Conservation (phyloP, 2,888 invertebrate genomes). For the Xanthostigma xanthostigma region DNA sequence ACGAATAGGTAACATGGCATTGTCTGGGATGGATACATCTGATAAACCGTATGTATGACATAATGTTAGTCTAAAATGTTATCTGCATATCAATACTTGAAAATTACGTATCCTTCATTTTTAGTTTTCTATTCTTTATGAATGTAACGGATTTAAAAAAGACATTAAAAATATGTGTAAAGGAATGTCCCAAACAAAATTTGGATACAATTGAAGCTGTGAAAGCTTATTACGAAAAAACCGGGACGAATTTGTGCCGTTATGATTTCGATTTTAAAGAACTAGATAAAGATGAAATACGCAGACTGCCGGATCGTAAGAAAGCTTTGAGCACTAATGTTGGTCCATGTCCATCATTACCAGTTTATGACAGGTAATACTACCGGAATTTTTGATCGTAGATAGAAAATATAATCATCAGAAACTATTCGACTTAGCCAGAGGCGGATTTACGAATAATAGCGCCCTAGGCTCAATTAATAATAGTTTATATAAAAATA, state of each 20-base stretch:
- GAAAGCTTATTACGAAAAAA: constrained; percentile 52
- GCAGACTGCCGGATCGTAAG: constrained; percentile 16
- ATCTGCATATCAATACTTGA: not conserved
- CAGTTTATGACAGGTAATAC: constrained; percentile 54
- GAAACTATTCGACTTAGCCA: not conserved
- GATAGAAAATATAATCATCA: not conserved
- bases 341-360: constrained; percentile 67
- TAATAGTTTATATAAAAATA: too few relatives aligned
- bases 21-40: constrained; percentile 67
- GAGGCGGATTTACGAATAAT: too few relatives aligned
- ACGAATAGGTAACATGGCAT: constrained; percentile 51
- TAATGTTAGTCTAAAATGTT: constrained; percentile 5
- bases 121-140: constrained; percentile 65
- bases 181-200: constrained; percentile 61
- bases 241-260: constrained; percentile 63
- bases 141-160: constrained; percentile 59
- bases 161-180: constrained; percentile 79
- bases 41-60: constrained; percentile 43
- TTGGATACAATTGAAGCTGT: constrained; percentile 51
- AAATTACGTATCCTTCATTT: constrained; percentile 12
- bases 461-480: too few relatives aligned
- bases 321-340: constrained; percentile 29
- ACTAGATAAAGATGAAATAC: constrained; percentile 28
- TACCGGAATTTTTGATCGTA: not conserved
- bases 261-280: constrained; percentile 47